Percentiles rank a stretch among this genome's conserved stretches.
Conservation (phyloP, 2,888 invertebrate species). For the Lasioglossum zephyrum region DNA sequence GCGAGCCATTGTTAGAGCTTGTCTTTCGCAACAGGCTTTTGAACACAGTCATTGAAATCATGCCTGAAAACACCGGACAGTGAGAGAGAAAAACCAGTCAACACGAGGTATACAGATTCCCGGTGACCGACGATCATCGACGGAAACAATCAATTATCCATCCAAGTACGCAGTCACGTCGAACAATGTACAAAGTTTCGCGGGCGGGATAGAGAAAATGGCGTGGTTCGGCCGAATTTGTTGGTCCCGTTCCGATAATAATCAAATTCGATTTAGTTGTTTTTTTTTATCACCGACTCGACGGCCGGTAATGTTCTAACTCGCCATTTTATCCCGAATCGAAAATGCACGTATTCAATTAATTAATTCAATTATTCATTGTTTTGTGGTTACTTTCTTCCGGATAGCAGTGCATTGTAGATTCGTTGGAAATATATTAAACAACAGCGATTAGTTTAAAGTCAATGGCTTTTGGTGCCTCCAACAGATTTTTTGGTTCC, state of each 20-base stretch:
- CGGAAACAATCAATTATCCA: slow-evolving; percentile 28
- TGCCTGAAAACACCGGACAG: slow-evolving; percentile 59
- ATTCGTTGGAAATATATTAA: slow-evolving; percentile 38
- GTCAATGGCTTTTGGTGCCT: slow-evolving; percentile 54
- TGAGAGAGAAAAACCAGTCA: slow-evolving; percentile 41
- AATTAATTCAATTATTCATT: too few relatives aligned
- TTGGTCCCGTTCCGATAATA: background rate
- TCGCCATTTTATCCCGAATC: slow-evolving; percentile 65
- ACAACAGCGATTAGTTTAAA: slow-evolving; percentile 67
- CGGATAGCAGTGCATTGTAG: slow-evolving; percentile 44
- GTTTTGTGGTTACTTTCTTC: background rate
- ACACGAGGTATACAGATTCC: background rate
- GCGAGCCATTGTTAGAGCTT: slow-evolving; percentile 58
- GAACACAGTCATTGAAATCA: slow-evolving; percentile 57
- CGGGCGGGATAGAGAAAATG: background rate
- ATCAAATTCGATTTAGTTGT: background rate
- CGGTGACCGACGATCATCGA: slow-evolving; percentile 9
- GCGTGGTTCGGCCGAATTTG: background rate
- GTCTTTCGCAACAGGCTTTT: slow-evolving; percentile 26
- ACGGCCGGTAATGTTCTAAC: slow-evolving; percentile 40
- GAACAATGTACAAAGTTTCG: slow-evolving; percentile 3
- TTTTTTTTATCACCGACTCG: background rate
- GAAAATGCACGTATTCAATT: slow-evolving; percentile 53
- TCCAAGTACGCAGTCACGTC: slow-evolving; percentile 13
- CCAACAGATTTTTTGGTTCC: background rate